Conservation (phyloP, 2,113 vertebrate species). For the Euleptes europaea region DNA sequence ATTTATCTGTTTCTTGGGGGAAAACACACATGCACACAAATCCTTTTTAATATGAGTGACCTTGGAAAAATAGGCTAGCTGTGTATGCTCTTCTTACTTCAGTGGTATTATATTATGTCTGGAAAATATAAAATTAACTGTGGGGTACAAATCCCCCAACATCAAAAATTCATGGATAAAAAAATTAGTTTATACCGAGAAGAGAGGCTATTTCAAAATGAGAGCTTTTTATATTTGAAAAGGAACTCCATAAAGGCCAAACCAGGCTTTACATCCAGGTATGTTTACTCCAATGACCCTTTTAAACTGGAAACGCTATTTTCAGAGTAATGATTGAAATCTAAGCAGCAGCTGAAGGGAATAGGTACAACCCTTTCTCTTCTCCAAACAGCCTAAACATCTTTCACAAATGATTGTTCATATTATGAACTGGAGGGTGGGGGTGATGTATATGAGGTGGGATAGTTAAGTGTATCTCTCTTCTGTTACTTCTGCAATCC, state of each 20-base stretch:
- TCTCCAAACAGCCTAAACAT: constrained; percentile 51
- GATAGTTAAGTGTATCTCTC: too few species aligned
- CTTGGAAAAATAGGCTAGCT: constrained; percentile 24
- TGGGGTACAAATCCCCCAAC: neutral
- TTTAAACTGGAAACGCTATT: constrained; percentile 53
- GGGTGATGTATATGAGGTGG: too few species aligned
- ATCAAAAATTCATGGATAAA: constrained; percentile 14
- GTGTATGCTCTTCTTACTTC: neutral
- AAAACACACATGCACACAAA: neutral
- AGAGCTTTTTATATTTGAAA: constrained; percentile 46
- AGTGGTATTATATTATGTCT: neutral
- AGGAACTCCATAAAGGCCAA: constrained; percentile 51
- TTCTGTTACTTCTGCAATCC: too few species aligned
- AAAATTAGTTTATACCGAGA: constrained; percentile 25
- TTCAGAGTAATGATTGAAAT: constrained; percentile 17
- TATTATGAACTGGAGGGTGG: too few species aligned
- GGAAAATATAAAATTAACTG: constrained; percentile 27
- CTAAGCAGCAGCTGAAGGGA: too few species aligned
- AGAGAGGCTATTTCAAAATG: constrained; percentile 40
- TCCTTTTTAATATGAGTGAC: constrained; percentile 50
- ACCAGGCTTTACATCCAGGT: constrained; percentile 31
- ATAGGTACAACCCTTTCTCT: constrained; percentile 19
- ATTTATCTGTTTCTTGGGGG: constrained; percentile 45
- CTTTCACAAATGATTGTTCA: constrained; percentile 6
- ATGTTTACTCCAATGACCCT: constrained; percentile 61